Percentiles rank a stretch among this genome's conserved stretches.
These are phyloP conservation scores for Apis florea DNA, from an alignment of 1,140 invertebrate genomes.

Conservation along the genomic window DNA sequence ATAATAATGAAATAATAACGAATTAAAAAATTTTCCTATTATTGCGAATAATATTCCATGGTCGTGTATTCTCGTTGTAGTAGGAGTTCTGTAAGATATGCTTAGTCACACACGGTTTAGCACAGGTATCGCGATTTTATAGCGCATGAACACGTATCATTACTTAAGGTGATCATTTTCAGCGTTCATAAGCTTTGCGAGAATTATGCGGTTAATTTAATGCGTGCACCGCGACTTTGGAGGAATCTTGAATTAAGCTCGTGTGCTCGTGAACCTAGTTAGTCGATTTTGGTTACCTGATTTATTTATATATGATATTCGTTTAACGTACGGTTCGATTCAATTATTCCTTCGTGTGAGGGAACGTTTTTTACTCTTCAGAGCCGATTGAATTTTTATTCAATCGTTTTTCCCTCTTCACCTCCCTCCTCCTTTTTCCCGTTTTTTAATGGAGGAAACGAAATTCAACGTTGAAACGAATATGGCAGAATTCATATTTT, in stretches of 20 bases:
- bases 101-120: conserved; percentile 11
- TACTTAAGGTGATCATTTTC: conserved; percentile 16
- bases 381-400: not conserved
- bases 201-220: conserved; percentile 35
- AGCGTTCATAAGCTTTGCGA: not conserved
- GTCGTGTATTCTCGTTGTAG: not conserved
- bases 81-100: not conserved
- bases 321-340: not conserved
- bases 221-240: not conserved
- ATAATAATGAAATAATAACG: not conserved
- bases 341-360: not conserved
- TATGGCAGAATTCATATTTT: conserved; percentile 31
- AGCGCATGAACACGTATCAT: conserved; percentile 6
- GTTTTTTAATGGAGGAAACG: not conserved
- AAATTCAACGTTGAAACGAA: not conserved
- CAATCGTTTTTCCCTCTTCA: not conserved
- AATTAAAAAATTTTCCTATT: not conserved
- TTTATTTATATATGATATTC: not conserved
- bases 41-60: not conserved
- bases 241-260: not conserved
- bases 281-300: not conserved
- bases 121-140: conserved; percentile 39
- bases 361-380: not conserved
- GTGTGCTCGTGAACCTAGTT: not conserved
- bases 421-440: not conserved